Base-by-base conservation (phyloP, 2,888 invertebrate species). In the Schizotus pectinicornis region DNA sequence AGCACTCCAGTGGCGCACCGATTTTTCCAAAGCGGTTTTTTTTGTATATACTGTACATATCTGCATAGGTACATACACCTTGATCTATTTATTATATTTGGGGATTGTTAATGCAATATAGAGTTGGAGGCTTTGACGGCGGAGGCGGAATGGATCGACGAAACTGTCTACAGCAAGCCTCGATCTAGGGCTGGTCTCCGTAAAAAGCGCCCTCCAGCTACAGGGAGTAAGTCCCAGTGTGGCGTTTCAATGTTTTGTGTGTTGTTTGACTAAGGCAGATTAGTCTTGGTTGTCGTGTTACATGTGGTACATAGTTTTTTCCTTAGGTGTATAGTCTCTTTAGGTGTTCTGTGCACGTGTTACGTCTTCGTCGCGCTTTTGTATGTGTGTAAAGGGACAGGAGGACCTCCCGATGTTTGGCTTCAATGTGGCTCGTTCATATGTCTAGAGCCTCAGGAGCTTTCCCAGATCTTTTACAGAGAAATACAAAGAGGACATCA, bases 151-250 rank as follows among this genome's bases (percentile, higher is more conserved):
- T 74, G 73, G 73, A 64, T 73, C 32, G 68, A 67, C 37, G 61
- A 61, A 11, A 13, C 50, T 30, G 50, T 47, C 36, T 14, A 32
- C n/a, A 59, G 62, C 46, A 60, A 59, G 43, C 68, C 65, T 45
- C 52, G 58, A 51, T 49, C 62, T 13, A 64, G 65, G 59, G 64
- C 67, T n/a, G 51, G 49, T 39, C 62, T 67, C 11, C 64, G 71
- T 47, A 69, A 68, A 67, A 71, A 68, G 53, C 64, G 65, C 36
- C 64, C 60, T 43, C 63, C 64, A 50, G 33, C 59, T 34, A 60
- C 69, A 52, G 75, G 74, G 67, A 73, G 76, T 76, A 76, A 75
- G 75, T 74, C 67, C 57, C 53, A 56, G 46, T 48, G 52, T 49
- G 55, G 62, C 22, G 22, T 22, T 22, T 46, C 30, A 39, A 12